Base-by-base conservation (phyloP, 1,140 invertebrate species). In the Macrosteles quadrilineatus region DNA sequence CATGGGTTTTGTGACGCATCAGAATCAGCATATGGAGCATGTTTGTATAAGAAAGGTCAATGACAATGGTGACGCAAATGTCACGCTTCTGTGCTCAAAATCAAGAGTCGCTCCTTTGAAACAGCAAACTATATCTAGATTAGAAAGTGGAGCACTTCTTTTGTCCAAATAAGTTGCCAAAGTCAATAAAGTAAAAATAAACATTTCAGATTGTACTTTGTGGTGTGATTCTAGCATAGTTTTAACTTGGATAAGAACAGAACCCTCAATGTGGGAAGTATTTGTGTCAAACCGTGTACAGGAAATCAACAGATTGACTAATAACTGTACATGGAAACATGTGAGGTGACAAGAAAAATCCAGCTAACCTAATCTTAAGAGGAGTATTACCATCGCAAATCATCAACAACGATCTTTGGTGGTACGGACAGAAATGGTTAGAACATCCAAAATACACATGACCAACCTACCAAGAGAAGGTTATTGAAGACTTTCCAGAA, bases 1-100 rank as follows among this genome's bases (percentile, higher is more conserved):
- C 63, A 70, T 25, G 30, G 68, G 40, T 70, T 67, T 19, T 63
- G 36, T 0, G 71, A 72, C n/a, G 67, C 68, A 1, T 40, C 57
- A 9, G 47, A 23, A 2, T n/a, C 12, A 9, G 71, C 68, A 1
- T 70, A 66, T 12, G 71, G 43, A 1, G 25, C 43, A 17, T 63
- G 25, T 17, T 32, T 72, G 3, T 72, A 72, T 69, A n/a, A 43
- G 36, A 43, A 9, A 43, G 36, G 36, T 11, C 9, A 43, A 9
- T 17, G 9, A 43, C 9, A 17, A 43, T 17, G 36, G 36, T 11
- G 36, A 17, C 9, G 36, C 17, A 43, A 9, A 43, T 11, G 36
- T 43, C 36, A 43, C 36, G 9, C 36, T 43, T 17, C 36, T 43
- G 17, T 43, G 36, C 17, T 43, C 36, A 43, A 43, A 43, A 43